These are phyloP conservation scores for Eira barbara DNA, from an alignment of 2,113 vertebrate genomes.

Conservation along the genomic window DNA sequence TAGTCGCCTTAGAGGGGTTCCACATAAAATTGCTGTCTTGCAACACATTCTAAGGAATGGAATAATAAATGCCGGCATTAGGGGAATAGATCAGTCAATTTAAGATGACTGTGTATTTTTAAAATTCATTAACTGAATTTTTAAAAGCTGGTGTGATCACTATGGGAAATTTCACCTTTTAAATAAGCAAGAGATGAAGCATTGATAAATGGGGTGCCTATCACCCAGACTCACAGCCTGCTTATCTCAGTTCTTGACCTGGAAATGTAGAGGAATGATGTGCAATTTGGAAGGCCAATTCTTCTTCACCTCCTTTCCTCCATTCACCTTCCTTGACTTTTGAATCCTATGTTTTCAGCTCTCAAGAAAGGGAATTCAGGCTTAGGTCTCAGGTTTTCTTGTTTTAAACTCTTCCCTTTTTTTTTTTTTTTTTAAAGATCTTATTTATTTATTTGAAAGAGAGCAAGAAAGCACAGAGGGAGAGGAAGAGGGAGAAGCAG, in stretches of 20 bases:
- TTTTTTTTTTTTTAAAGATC: neutral
- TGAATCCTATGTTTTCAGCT: neutral
- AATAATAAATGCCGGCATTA: neutral
- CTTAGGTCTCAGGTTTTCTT: neutral
- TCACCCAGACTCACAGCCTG: too few species aligned
- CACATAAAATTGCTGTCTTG: neutral
- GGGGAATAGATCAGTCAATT: neutral
- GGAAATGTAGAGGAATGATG: neutral
- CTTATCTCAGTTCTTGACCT: neutral
- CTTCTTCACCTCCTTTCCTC: neutral
- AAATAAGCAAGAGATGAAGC: neutral
- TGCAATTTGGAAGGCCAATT: neutral
- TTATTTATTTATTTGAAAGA: neutral
- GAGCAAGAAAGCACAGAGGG: neutral
- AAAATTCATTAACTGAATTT: conserved; percentile 25
- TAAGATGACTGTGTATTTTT: conserved; percentile 15
- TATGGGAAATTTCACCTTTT: conserved; percentile 1
- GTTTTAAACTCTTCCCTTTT: neutral
- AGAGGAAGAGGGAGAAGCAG: neutral
- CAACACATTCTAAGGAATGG: neutral
- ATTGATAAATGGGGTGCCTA: neutral
- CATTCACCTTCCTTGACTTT: neutral
- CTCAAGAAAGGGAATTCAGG: neutral
- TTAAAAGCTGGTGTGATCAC: conserved; percentile 35
- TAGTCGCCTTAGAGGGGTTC: neutral